Evolutionary conservation across 2,888 invertebrate species (phyloP), one percentile per base, ranked within the genome.

Genomic region (Pollenia labialis): DNA sequence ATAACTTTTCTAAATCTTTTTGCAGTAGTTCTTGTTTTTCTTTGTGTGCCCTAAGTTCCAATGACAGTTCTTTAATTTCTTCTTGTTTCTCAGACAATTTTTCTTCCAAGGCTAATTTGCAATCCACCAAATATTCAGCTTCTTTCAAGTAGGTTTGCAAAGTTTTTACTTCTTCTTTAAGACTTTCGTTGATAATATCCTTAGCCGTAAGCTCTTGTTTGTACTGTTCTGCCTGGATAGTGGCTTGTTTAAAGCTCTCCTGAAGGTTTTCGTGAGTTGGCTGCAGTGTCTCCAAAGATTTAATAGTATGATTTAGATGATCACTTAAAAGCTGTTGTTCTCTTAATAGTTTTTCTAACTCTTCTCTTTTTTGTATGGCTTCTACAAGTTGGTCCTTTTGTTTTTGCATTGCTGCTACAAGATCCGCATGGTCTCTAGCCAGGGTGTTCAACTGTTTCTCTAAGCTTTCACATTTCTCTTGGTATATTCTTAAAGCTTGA

Each of bases 361-460:
- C 80, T 86, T 92, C 90, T 54, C 89, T 87, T 62, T 90, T 89
- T 71, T 89, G 88, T 46, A 90, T 89, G 4, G 82, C 75, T 3
- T 90, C 90, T 0, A 88, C 52, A 18, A 91, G 88, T n/a, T 85
- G 88, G 4, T 89, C 75, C 62, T 91, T 89, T 50, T 90, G 89
- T 16, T 90, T 87, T 85, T 91, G 90, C 71, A 91, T 84, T 4
- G 91, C 89, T 16, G 88, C 89, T 14, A 91, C 90, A 12, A 91
- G 80, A 69, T 91, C 90, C 0, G 89, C 89, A 76, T 91, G 90
- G 85, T 91, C 90, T 68, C 90, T 91, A 64, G 90, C 90, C 50
- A 91, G 84, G 14, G 90, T 85, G 16, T 88, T 89, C 42, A 90
- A 83, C 60, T 92, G 91, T 48, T 87, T 87, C 81, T 92, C 89